phyloP scores from a whole-genome alignment of 2,113 vertebrate species.

The Cryptoleucopteryx plumbea region DNA sequence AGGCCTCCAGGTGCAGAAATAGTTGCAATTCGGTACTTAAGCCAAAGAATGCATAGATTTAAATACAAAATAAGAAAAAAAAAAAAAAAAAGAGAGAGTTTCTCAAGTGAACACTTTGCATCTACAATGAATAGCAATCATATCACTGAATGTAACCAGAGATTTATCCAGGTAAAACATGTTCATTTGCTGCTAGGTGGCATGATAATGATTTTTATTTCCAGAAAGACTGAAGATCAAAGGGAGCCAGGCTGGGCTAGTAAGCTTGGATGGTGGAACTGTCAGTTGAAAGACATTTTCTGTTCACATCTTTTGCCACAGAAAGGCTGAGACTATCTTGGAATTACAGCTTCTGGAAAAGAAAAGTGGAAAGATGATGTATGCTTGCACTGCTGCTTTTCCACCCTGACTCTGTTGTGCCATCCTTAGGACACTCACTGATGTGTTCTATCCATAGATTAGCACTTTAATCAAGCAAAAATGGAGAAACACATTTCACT shows the following conservation, averaged over 20 bases:
- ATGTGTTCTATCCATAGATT: not conserved
- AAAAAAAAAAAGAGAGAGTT: not conserved
- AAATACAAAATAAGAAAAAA: not conserved
- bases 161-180: not conserved
- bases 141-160: not conserved
- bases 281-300: constrained; percentile 19
- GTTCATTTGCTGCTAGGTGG: not conserved
- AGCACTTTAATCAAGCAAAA: not conserved
- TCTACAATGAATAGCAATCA: not conserved
- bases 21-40: not conserved
- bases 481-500: not conserved
- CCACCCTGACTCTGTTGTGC: accelerated
- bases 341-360: not conserved
- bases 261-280: not conserved
- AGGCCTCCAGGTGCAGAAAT: not conserved
- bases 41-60: not conserved
- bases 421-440: not conserved
- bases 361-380: not conserved
- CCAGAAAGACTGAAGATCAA: constrained; percentile 5
- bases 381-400: not conserved
- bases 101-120: not conserved
- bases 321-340: not conserved
- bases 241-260: not conserved
- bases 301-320: not conserved
- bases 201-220: not conserved